Evolutionary conservation across 2,113 vertebrate species (phyloP).

Genomic region (Herpailurus yagouaroundi): DNA sequence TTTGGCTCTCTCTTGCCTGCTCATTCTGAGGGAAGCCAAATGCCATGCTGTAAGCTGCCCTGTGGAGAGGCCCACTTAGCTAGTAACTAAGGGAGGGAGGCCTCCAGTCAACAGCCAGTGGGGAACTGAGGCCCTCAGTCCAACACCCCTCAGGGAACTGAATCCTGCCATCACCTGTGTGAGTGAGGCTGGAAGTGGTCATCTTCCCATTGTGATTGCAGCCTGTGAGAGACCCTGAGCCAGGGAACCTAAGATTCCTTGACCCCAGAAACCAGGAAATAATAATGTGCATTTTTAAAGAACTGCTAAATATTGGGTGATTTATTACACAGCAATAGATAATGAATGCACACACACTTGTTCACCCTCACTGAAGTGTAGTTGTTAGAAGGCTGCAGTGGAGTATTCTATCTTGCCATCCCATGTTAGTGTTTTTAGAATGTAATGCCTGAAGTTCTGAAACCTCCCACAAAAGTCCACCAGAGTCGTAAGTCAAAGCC

Average conservation of each 20-base stretch:
- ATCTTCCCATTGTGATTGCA: background rate
- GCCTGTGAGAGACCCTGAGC: background rate
- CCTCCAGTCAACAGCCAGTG: background rate
- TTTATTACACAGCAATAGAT: background rate
- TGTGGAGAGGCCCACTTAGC: background rate
- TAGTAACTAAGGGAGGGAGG: background rate
- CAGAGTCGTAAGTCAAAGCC: too few relatives aligned
- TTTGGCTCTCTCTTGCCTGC: background rate
- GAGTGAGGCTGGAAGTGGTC: background rate
- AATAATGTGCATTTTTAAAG: background rate
- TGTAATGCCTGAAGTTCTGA: too few relatives aligned
- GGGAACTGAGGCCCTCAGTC: background rate
- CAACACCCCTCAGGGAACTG: background rate
- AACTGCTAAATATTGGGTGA: background rate
- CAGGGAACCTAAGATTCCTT: background rate
- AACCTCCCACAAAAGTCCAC: too few relatives aligned
- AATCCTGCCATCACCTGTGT: too few relatives aligned
- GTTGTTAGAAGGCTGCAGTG: background rate
- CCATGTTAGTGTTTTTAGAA: background rate
- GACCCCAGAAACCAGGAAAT: background rate
- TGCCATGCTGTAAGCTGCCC: background rate
- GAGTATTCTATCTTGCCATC: background rate
- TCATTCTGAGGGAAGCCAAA: background rate
- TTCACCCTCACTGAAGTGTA: background rate
- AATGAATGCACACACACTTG: background rate